Conservation (phyloP, 2,113 vertebrate species). For the Carlito syrichta region DNA sequence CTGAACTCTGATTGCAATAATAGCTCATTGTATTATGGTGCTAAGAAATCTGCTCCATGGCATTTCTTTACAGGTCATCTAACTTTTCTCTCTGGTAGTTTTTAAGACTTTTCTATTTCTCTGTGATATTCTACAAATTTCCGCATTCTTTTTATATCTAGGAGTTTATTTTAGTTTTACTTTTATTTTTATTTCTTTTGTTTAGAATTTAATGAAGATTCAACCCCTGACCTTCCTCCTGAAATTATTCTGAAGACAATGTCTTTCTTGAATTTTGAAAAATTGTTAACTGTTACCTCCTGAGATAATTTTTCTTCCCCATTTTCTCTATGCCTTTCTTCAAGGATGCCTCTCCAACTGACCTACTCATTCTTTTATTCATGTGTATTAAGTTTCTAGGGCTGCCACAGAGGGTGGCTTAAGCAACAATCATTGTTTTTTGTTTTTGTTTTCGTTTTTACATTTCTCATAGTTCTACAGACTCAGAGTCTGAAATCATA, state of each 20-base stretch:
- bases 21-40: not conserved
- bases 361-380: not conserved
- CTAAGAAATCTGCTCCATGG: not conserved
- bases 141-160: not conserved
- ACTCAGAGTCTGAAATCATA: not conserved
- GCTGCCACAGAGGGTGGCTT: not conserved
- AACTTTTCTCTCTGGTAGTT: not conserved
- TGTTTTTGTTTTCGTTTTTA: no score
- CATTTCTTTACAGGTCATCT: not conserved
- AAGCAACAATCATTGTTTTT: not conserved
- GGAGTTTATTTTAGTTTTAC: not conserved
- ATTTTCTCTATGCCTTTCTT: not conserved
- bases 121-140: not conserved
- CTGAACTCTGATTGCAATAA: fast-evolving
- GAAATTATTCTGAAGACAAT: not conserved
- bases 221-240: not conserved
- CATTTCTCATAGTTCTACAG: not conserved
- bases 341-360: not conserved
- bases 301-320: not conserved
- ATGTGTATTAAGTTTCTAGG: not conserved
- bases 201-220: not conserved
- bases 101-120: not conserved
- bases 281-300: not conserved
- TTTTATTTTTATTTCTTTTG: not conserved
- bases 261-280: not conserved